Base-by-base conservation (phyloP, 1,140 invertebrate genomes). In the Oedothorax gibbosus region DNA sequence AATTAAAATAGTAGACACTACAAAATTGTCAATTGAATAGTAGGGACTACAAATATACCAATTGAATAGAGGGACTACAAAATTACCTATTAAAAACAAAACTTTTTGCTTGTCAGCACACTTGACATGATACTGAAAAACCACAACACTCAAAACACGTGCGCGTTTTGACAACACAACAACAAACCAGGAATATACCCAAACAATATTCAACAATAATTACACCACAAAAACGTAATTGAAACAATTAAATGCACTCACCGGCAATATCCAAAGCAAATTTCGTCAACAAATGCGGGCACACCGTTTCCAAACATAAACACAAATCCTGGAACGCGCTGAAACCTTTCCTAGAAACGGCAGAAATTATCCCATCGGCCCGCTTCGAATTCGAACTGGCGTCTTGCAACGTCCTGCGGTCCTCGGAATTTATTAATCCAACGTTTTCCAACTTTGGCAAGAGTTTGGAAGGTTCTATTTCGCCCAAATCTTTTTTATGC, bases 221-320 rank as follows among this genome's bases (percentile, higher is more conserved):
- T 53, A 53, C 15, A n/a, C 1, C 8, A n/a, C 14, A 77, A 35
- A 14, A 9, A 50, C 12, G 6, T 56, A 6, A 7, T 15, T 18
- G 11, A 18, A n/a, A 51, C 11, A 51, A 54, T 35, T 56, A 12
- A 69, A 71, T 11, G 21, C 50, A 69, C 83, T 85, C 53, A 78
- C 83, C 83, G 14, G 83, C 83, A 21, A 78, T 77, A 78, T 85
- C 83, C 54, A 85, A 64, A 21, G 83, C 75, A 54, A 85, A 85
- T 57, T 85, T 85, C n/a, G 83, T 85, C 8, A 85, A 54, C 7
- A 85, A 57, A 66, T 85, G 83, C 15, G 83, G 83, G 54, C 73
- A 77, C 15, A 78, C 49, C 20, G 21, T 78, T 85, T 85, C 83
- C 35, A 85, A 78, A 78, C 73, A 85, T 78, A 85, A 77, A 78